A percentile compares a stretch with the other conserved stretches of the same genome.
Evolutionary conservation across 2,888 invertebrate genomes (phyloP).

Genomic region (Drosophila nigritarsus): DNA sequence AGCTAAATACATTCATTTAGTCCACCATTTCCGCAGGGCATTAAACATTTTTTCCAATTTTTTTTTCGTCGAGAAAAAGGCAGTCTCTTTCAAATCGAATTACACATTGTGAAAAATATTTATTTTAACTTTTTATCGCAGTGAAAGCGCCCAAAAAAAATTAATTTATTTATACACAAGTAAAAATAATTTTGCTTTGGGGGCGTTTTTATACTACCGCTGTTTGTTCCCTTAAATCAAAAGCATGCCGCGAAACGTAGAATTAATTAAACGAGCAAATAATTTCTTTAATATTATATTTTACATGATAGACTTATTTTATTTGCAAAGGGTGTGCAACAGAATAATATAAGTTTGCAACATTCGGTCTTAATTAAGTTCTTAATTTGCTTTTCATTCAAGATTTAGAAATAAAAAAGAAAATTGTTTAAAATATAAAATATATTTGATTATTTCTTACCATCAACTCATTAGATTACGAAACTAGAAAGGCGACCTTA

Average conservation of each 20-base stretch:
- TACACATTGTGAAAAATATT: neutral
- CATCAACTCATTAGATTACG: neutral
- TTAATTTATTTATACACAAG: neutral
- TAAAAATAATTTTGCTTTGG: no score
- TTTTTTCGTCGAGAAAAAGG: neutral
- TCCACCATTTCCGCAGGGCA: neutral
- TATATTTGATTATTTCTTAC: neutral
- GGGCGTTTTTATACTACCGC: neutral
- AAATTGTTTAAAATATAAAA: neutral
- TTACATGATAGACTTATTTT: neutral
- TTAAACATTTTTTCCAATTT: neutral
- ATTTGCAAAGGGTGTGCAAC: neutral
- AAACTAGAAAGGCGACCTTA: fast-evolving
- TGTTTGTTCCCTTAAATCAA: neutral
- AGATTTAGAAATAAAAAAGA: neutral
- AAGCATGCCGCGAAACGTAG: neutral
- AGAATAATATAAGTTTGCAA: neutral
- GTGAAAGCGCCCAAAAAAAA: neutral
- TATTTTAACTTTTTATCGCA: neutral
- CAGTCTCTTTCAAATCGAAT: neutral
- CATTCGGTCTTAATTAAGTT: no score
- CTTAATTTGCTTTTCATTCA: neutral
- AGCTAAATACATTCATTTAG: neutral
- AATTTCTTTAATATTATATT: neutral
- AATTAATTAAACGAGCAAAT: neutral